These are phyloP conservation scores for Dreissena polymorpha DNA, from an alignment of 1,140 invertebrate genomes.

Conservation along the genomic window DNA sequence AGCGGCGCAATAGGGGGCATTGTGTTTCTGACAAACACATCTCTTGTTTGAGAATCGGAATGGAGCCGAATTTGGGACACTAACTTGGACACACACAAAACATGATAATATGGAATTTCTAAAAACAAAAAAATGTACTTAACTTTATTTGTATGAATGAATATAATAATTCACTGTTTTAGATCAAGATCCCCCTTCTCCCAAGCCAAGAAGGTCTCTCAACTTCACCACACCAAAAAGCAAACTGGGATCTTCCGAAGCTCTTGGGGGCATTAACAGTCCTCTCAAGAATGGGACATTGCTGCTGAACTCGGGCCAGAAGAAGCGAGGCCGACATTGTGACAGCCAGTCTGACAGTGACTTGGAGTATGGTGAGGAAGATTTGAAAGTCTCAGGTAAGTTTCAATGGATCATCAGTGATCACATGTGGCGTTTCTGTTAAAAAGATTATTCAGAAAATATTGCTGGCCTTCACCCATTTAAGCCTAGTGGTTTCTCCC, in stretches of 20 bases:
- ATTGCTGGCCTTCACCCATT: neutral
- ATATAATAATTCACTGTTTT: neutral
- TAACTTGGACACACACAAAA: neutral
- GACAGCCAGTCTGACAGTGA: neutral
- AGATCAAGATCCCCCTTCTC: neutral
- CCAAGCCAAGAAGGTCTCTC: neutral
- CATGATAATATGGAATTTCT: neutral
- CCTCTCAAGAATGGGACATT: neutral
- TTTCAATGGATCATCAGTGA: neutral
- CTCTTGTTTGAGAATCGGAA: neutral
- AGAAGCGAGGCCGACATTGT: neutral
- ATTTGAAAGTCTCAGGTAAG: neutral
- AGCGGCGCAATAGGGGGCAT: neutral
- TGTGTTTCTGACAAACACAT: no score
- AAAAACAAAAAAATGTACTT: neutral
- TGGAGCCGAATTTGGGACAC: neutral
- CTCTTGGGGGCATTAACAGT: neutral
- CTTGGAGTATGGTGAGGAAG: neutral
- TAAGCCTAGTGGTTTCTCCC: no score
- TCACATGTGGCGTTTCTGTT: neutral
- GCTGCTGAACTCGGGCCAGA: neutral
- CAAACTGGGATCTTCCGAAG: neutral
- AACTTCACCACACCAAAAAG: neutral
- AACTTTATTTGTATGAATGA: neutral
- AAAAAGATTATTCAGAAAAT: neutral